These are phyloP conservation scores for Yasuhikotakia modesta DNA, from an alignment of 2,797 vertebrate genomes.

Conservation along the genomic window DNA sequence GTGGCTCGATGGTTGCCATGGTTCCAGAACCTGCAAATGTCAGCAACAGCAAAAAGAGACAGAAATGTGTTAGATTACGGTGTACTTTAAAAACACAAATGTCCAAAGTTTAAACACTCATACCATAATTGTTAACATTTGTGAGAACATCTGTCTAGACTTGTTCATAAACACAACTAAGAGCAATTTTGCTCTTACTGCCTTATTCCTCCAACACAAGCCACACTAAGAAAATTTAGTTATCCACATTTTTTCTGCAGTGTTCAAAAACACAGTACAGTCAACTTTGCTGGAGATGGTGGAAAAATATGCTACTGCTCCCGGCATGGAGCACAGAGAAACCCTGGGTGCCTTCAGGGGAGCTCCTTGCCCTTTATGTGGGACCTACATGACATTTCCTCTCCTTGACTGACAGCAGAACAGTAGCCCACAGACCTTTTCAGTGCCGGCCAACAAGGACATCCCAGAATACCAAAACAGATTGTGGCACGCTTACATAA, in stretches of 20 bases:
- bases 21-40: slow-evolving; percentile 78
- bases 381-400: slow-evolving; percentile 31
- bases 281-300: slow-evolving; percentile 17
- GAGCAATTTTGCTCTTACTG: slow-evolving; percentile 9
- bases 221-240: background rate
- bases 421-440: slow-evolving; percentile 21
- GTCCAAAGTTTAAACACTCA: background rate
- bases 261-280: background rate
- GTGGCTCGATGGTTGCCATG: slow-evolving; percentile 76
- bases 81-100: background rate
- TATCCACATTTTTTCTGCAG: background rate
- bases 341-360: background rate
- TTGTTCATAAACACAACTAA: slow-evolving; percentile 20
- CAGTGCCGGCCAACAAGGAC: slow-evolving; percentile 20
- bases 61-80: background rate
- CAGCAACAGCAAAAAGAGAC: slow-evolving; percentile 55
- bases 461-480: slow-evolving; percentile 1
- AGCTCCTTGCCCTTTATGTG: slow-evolving; percentile 20
- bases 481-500: slow-evolving; percentile 9
- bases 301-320: slow-evolving; percentile 1
- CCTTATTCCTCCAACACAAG: slow-evolving; percentile 5
- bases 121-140: background rate
- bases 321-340: background rate
- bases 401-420: slow-evolving; percentile 41
- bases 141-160: background rate